Evolutionary conservation across 1,140 invertebrate genomes (phyloP).

Genomic region (Pentalonia nigronervosa): DNA sequence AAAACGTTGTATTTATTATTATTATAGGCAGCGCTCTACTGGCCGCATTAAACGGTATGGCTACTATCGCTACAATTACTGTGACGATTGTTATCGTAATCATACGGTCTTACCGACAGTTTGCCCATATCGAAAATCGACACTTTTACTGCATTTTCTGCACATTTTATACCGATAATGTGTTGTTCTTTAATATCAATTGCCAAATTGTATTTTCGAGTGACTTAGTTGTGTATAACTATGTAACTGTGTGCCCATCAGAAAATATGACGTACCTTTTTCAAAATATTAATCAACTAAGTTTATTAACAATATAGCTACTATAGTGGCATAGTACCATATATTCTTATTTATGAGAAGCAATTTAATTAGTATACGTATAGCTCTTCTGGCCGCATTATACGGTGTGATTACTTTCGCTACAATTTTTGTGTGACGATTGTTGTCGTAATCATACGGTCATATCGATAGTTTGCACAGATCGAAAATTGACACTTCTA

Average conservation of each 20-base stretch:
- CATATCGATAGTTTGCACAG: no score
- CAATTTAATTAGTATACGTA: not conserved
- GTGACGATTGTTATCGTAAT: not conserved
- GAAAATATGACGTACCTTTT: no score
- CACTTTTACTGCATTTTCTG: not conserved
- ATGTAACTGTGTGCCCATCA: no score
- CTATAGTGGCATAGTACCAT: not conserved
- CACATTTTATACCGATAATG: not conserved
- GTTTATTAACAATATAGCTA: no score
- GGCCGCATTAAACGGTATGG: not conserved
- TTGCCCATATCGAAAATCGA: not conserved
- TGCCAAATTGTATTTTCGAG: not conserved
- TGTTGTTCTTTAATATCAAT: not conserved
- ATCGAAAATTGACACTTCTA: no score
- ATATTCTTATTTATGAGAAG: not conserved
- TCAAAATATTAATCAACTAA: no score
- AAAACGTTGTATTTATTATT: not conserved
- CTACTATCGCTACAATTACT: not conserved
- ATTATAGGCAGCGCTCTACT: not conserved
- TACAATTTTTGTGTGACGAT: no score
- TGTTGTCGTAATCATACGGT: no score
- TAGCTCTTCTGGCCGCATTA: no score
- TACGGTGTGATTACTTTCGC: no score
- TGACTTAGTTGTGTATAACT: not conserved
- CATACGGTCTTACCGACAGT: not conserved